A percentile compares a stretch with the other conserved stretches of the same genome.
phyloP scores from a whole-genome alignment of 2,113 vertebrate genomes.

The Irena cyanogastra region DNA sequence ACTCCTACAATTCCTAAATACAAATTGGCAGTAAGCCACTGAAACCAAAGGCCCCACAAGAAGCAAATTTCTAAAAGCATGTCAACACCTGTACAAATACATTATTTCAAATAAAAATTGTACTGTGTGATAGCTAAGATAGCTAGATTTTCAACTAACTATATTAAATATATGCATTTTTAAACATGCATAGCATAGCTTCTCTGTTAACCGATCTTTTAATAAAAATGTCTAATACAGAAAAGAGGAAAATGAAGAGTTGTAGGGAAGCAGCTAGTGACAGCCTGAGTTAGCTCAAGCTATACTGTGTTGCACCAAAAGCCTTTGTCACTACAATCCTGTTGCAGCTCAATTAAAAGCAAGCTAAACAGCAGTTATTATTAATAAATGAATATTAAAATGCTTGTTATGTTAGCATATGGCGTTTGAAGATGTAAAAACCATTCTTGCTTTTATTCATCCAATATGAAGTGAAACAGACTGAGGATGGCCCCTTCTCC shows the following conservation, averaged over 20 bases:
- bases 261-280: neutral
- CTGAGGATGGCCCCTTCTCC: neutral
- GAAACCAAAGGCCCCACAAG: neutral
- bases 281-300: constrained; percentile 38
- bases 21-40: neutral
- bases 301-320: neutral
- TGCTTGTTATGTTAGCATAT: constrained; percentile 54
- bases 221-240: neutral
- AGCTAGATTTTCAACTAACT: neutral
- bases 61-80: neutral
- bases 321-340: constrained; percentile 43
- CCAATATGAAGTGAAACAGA: neutral
- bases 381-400: constrained; percentile 71
- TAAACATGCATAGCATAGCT: neutral
- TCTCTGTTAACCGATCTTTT: neutral
- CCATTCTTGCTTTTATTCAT: constrained; percentile 10
- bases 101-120: neutral
- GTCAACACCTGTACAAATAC: neutral
- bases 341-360: constrained; percentile 48
- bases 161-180: neutral
- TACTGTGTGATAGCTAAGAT: neutral
- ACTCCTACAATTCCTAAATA: neutral
- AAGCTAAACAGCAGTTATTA: constrained; percentile 52
- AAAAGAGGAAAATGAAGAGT: neutral
- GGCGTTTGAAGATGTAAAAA: constrained; percentile 11